Base-by-base conservation (phyloP, 1,140 invertebrate genomes). In the Drosophila jambulina region DNA sequence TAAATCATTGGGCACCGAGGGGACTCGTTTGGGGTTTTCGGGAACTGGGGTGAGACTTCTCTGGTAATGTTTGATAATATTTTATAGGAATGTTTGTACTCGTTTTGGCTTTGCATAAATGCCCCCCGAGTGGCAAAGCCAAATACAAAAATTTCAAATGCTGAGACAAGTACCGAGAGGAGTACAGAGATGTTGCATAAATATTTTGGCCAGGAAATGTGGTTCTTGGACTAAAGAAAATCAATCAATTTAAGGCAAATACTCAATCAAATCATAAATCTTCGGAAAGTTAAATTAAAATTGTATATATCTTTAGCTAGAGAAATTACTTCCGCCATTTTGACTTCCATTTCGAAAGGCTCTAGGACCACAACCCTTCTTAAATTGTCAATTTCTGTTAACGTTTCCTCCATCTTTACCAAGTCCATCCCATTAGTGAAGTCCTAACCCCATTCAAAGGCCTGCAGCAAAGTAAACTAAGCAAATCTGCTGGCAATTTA, bases 401-500 rank as follows among this genome's bases (percentile, higher is more conserved):
- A 13, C 25, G 25, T 27, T 70, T 21, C 38, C 48, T 64, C 17
- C 17, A 15, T 36, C 27, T 49, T 42, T 59, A 5, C 53, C 34
- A 15, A 32, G 67, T 17, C 43, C 4, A 45, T 38, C 25, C 74
- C 43, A 77, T 69, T 77, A 61, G 48, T 12, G 9, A 36, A 60
- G 29, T 59, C 36, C 72, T 32, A 45, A 27, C 32, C 58, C 43
- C 48, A 29, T 48, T 74, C 36, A 48, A 42, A 38, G 29, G 36
- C 46, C 48, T 48, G 63, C 54, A 36, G 75, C 12, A 69, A 61
- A 78, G 75, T 60, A 71, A 72, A 81, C 67, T 72, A 67, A 78
- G 61, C 62, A 67, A 83, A 84, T 83, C 81, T 79, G 63, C 56
- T 75, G 80, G 80, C 64, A 83, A 59, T 83, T 70, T 78, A 84